These are phyloP conservation scores for Anguilla obscura DNA, from an alignment of 2,797 vertebrate genomes.

Conservation along the genomic window DNA sequence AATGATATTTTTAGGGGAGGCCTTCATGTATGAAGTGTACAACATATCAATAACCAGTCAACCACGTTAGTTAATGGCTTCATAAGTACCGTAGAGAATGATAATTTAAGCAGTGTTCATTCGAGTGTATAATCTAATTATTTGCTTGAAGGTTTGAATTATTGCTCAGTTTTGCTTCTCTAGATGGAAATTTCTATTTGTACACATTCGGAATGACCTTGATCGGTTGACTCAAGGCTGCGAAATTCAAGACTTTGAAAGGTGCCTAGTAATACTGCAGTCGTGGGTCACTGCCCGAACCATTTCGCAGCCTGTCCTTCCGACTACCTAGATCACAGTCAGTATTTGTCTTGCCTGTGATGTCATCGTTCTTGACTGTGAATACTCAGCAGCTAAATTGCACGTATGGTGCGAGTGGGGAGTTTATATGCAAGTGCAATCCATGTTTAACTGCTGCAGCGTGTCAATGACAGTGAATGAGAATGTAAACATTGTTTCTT, in stretches of 20 bases:
- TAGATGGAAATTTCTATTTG: neutral
- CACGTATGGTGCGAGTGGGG: neutral
- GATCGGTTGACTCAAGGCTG: neutral
- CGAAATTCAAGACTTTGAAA: neutral
- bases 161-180: neutral
- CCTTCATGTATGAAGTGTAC: neutral
- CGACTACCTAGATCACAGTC: neutral
- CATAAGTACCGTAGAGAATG: neutral
- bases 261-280: neutral
- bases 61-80: constrained; percentile 1
- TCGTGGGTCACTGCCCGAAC: neutral
- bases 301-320: neutral
- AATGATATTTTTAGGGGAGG: constrained; percentile 5
- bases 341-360: neutral
- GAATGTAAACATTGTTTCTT: neutral
- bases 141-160: constrained; percentile 18
- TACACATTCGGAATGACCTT: neutral
- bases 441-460: neutral
- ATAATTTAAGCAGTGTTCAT: constrained; percentile 15
- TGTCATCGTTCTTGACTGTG: neutral
- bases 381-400: neutral
- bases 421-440: neutral
- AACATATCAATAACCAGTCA: constrained; percentile 21
- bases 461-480: neutral
- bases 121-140: constrained; percentile 19